These are phyloP conservation scores for Menidia beryllina DNA, from an alignment of 2,113 vertebrate species.

Conservation along the genomic window DNA sequence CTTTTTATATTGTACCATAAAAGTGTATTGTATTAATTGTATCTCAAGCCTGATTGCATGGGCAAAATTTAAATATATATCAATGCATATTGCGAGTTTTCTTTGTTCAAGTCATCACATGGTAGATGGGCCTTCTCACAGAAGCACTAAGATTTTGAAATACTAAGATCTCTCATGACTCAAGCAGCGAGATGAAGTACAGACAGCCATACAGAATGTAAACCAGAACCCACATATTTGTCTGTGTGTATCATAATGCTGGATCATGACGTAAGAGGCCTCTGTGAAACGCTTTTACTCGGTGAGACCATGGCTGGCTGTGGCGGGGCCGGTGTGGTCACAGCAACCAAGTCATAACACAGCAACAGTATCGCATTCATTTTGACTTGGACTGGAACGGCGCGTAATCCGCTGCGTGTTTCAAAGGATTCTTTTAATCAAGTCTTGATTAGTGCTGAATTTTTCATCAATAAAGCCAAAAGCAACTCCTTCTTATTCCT, in stretches of 20 bases:
- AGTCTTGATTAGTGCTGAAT: slow-evolving; percentile 20
- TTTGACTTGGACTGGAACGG: slow-evolving; percentile 16
- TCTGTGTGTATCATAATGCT: slow-evolving; percentile 40
- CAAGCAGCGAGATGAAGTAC: slow-evolving; percentile 2
- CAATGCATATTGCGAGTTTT: background rate
- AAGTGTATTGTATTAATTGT: too few relatives aligned
- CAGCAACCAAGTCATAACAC: slow-evolving; percentile 49
- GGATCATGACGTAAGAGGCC: slow-evolving; percentile 43
- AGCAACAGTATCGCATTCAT: slow-evolving; percentile 37
- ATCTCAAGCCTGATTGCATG: too few relatives aligned
- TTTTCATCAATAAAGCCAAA: background rate
- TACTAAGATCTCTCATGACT: background rate
- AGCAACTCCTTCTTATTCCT: slow-evolving; percentile 5
- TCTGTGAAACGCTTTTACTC: slow-evolving; percentile 38
- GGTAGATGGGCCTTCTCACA: background rate
- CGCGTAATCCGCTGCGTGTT: background rate
- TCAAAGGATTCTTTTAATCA: slow-evolving; percentile 18
- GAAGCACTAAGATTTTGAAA: background rate
- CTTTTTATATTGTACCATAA: too few relatives aligned
- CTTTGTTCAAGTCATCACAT: slow-evolving; percentile 15
- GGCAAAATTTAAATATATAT: too few relatives aligned
- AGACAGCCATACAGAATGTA: background rate
- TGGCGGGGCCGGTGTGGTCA: slow-evolving; percentile 18
- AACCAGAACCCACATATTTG: slow-evolving; percentile 47
- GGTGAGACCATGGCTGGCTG: slow-evolving; percentile 34